These are phyloP conservation scores for Choloepus didactylus DNA, from an alignment of 2,797 vertebrate species.

Conservation along the genomic window DNA sequence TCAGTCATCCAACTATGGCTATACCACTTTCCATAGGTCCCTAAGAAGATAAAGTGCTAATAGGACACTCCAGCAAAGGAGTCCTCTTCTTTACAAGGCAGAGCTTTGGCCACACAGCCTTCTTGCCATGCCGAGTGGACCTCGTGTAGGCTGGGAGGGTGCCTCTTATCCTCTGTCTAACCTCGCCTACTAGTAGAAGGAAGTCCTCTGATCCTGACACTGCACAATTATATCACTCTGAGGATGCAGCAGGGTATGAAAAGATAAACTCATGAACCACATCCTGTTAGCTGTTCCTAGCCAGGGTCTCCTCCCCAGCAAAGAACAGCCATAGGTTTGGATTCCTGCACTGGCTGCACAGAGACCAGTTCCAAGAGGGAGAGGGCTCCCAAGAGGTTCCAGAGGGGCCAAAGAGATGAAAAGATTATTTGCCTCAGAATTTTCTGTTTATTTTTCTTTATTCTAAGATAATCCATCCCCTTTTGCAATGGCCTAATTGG, in stretches of 20 bases:
- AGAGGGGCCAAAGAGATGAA: background rate
- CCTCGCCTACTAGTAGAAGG: background rate
- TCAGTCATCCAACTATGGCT: background rate
- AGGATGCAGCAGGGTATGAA: background rate
- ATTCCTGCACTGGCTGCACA: background rate
- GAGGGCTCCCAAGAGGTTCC: accelerated
- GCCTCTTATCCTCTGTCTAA: background rate
- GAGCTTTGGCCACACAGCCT: background rate
- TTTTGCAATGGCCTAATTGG: background rate
- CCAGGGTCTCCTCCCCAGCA: no score
- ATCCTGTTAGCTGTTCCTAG: background rate
- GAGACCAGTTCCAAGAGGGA: background rate
- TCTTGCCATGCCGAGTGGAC: background rate
- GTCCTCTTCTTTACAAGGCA: background rate
- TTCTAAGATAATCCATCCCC: background rate
- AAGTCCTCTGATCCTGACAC: background rate
- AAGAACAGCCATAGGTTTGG: background rate
- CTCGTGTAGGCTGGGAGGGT: background rate
- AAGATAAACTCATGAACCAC: background rate
- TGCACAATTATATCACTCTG: background rate
- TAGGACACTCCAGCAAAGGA: background rate
- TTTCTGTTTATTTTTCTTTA: background rate
- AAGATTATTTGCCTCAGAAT: background rate
- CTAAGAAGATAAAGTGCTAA: background rate
- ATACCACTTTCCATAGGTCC: background rate